Conservation (phyloP, 2,888 invertebrate species). For the Osmoderma eremita region DNA sequence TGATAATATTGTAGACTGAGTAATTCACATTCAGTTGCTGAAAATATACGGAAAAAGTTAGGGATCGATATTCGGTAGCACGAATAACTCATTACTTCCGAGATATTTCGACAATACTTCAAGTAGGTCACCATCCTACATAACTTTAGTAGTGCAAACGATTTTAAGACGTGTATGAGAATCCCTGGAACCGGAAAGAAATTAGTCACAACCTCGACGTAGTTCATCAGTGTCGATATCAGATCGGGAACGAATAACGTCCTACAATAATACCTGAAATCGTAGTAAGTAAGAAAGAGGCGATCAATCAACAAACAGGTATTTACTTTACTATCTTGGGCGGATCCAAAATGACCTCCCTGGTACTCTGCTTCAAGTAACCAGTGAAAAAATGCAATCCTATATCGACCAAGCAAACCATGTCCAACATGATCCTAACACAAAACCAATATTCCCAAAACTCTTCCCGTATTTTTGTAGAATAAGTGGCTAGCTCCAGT, state of each 20-base stretch:
- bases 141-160: conserved; percentile 3
- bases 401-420: conserved; percentile 57
- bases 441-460: conserved; percentile 43
- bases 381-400: conserved; percentile 59
- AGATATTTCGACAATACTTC: conserved; percentile 11
- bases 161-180: conserved; percentile 11
- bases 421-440: conserved; percentile 54
- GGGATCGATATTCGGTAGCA: background rate
- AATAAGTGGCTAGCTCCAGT: conserved; percentile 56
- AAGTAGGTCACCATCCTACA: conserved; percentile 23
- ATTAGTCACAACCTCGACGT: conserved; percentile 1
- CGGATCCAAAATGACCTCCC: conserved; percentile 55
- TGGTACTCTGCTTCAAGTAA: conserved; percentile 55
- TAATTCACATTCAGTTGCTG: conserved; percentile 45
- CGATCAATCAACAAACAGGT: background rate
- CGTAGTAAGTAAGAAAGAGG: background rate
- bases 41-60: conserved; percentile 16
- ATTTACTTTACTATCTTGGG: conserved; percentile 36
- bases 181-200: background rate
- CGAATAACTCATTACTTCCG: conserved; percentile 21
- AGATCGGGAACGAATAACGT: conserved; percentile 24
- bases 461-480: conserved; percentile 27
- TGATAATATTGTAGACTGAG: conserved; percentile 37
- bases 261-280: conserved; percentile 28
- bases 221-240: conserved; percentile 15